These are phyloP conservation scores for Thamnophis elegans DNA, from an alignment of 2,797 vertebrate species.

Conservation along the genomic window DNA sequence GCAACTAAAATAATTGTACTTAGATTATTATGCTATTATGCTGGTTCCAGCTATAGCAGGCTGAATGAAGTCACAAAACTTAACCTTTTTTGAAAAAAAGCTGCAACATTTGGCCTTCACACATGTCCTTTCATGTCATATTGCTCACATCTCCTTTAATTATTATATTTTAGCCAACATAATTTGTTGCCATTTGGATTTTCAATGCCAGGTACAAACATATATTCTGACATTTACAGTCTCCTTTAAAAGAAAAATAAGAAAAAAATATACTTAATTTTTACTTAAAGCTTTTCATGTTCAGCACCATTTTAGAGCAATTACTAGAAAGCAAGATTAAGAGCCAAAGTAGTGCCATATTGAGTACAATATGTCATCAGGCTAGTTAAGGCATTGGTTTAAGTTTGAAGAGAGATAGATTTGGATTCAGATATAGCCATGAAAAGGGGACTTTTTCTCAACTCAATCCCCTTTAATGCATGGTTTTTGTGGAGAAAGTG, in stretches of 20 bases:
- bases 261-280: neutral
- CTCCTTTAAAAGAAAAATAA: neutral
- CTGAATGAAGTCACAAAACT: neutral
- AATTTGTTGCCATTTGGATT: neutral
- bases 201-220: neutral
- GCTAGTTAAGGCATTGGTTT: neutral
- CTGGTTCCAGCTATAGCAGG: neutral
- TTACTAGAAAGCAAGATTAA: neutral
- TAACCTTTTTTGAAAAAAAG: neutral
- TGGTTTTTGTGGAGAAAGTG: neutral
- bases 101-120: neutral
- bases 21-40: neutral
- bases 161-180: neutral
- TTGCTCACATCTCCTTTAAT: neutral
- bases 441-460: neutral
- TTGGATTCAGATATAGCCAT: neutral
- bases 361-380: neutral
- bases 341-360: neutral
- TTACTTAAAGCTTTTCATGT: neutral
- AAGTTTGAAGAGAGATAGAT: neutral
- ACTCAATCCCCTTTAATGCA: neutral
- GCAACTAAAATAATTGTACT: neutral
- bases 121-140: neutral
- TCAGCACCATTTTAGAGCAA: neutral
- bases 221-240: neutral